Conservation (phyloP, 2,797 vertebrate species). For the Xenentodon cancila region DNA sequence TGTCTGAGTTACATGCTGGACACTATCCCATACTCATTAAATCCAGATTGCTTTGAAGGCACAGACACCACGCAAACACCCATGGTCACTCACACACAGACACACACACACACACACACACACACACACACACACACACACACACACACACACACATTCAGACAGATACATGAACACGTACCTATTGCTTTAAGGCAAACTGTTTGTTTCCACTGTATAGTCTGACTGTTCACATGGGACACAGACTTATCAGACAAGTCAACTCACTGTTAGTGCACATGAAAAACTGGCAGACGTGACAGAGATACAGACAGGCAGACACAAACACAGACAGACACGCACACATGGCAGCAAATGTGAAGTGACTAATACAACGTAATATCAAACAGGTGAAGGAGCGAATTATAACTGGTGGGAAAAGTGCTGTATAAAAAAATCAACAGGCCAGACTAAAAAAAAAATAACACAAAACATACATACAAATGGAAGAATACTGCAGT, state of each 20-base stretch:
- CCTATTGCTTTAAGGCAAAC: constrained; percentile 54
- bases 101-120: constrained; percentile 38
- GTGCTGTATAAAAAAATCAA: constrained; percentile 61
- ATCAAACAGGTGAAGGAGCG: constrained; percentile 72
- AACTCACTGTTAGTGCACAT: constrained; percentile 54
- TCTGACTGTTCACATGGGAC: constrained; percentile 62
- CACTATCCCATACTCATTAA: constrained; percentile 73
- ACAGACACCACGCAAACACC: constrained; percentile 68
- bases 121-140: constrained; percentile 34
- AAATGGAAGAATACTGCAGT: constrained; percentile 31
- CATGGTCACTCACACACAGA: constrained; percentile 32
- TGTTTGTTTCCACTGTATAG: constrained; percentile 74
- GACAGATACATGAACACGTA: constrained; percentile 37
- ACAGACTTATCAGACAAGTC: constrained; percentile 62
- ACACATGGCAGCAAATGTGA: constrained; percentile 58
- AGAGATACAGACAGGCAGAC: constrained; percentile 64
- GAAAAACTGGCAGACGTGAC: constrained; percentile 57
- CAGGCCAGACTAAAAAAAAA: constrained; percentile 42
- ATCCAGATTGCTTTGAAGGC: constrained; percentile 75
- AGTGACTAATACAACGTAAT: constrained; percentile 75
- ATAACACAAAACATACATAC: constrained; percentile 53
- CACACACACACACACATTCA: constrained; percentile 36
- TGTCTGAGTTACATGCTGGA: constrained; percentile 76
- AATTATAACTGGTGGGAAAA: constrained; percentile 63
- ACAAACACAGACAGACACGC: constrained; percentile 65